phyloP scores from a whole-genome alignment of 2,113 vertebrate species.

The Zosterops lateralis region DNA sequence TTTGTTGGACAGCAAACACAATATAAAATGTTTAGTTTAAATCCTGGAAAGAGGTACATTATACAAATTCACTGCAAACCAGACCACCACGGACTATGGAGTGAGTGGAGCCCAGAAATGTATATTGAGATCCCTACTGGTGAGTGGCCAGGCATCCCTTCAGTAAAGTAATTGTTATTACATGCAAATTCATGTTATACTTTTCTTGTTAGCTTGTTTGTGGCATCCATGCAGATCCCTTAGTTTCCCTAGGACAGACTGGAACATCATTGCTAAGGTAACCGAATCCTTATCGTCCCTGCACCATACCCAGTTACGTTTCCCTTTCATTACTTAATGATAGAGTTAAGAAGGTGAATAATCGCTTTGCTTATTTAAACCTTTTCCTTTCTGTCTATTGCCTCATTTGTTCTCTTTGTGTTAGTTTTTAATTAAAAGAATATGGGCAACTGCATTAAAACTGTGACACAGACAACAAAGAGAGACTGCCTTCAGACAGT shows the following conservation, averaged over 20 bases:
- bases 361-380: background rate
- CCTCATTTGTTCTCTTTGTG: background rate
- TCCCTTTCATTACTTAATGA: background rate
- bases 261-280: background rate
- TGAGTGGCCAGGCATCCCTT: slow-evolving; percentile 39
- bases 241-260: background rate
- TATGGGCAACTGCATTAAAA: background rate
- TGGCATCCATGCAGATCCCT: background rate
- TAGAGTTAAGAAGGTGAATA: background rate
- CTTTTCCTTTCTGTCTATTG: background rate
- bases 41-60: slow-evolving; percentile 81
- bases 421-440: background rate
- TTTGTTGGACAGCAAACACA: slow-evolving; percentile 85
- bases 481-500: background rate
- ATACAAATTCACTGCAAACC: slow-evolving; percentile 90
- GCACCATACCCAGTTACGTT: background rate
- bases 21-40: slow-evolving; percentile 83
- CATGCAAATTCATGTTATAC: background rate
- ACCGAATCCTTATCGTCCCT: background rate
- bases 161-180: background rate
- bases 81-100: slow-evolving; percentile 78
- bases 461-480: background rate
- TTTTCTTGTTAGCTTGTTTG: background rate
- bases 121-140: slow-evolving; percentile 68
- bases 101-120: slow-evolving; percentile 66